phyloP scores from a whole-genome alignment of 2,888 invertebrate species.

The Bruchidius siliquastri region DNA sequence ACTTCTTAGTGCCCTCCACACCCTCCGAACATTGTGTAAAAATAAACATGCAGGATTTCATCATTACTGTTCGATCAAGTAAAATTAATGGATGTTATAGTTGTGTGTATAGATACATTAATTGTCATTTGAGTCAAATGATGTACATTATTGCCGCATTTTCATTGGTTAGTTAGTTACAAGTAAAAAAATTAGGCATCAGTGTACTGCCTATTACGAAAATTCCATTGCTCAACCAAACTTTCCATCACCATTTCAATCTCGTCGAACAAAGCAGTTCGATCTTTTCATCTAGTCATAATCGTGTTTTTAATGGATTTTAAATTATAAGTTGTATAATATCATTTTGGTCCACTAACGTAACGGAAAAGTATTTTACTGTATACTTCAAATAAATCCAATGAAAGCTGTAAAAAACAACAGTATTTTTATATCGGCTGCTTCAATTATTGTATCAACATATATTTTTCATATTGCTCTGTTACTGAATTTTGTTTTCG shows the following conservation, averaged over 20 bases:
- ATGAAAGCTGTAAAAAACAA: not conserved
- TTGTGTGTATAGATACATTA: too few species aligned
- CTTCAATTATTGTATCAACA: too few species aligned
- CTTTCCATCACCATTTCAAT: not conserved
- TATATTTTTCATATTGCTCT: not conserved
- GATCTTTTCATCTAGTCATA: not conserved
- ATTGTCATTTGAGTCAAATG: too few species aligned
- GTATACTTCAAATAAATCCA: not conserved
- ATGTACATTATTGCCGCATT: too few species aligned
- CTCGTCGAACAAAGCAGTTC: not conserved
- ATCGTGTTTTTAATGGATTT: not conserved
- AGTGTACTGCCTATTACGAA: not conserved
- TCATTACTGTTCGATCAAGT: too few species aligned
- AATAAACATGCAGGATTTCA: too few species aligned
- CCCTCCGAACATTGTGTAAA: too few species aligned
- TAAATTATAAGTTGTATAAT: not conserved
- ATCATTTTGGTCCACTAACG: not conserved
- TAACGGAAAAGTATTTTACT: too few species aligned
- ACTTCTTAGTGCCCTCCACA: too few species aligned
- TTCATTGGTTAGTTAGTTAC: too few species aligned
- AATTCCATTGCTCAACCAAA: not conserved
- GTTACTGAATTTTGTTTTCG: not conserved
- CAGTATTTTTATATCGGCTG: not conserved
- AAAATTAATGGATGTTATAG: too few species aligned
- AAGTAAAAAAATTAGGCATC: too few species aligned